These are phyloP conservation scores for Oncorhynchus masou DNA, from an alignment of 2,113 vertebrate species.

Conservation along the genomic window DNA sequence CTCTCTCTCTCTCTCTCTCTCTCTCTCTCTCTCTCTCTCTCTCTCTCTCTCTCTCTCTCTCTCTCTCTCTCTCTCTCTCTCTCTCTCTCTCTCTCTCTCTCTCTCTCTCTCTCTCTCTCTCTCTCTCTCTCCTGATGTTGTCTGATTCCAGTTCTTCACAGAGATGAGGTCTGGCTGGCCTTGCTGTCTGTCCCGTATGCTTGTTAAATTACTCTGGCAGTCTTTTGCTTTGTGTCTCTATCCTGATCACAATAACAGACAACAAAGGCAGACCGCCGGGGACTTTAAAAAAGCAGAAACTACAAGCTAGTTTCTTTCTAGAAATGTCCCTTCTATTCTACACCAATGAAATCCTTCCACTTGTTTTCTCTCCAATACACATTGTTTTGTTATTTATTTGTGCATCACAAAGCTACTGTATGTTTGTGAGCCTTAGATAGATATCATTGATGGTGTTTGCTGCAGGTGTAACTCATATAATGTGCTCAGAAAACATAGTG, in stretches of 20 bases:
- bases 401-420: conserved; percentile 7
- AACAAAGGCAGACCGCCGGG: not conserved
- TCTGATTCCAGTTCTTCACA: conserved; percentile 42
- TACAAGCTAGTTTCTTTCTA: too few species aligned
- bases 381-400: conserved; percentile 16
- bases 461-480: conserved; percentile 43
- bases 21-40: too few species aligned
- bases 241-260: too few species aligned
- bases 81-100: not conserved
- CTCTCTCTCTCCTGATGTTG: not conserved
- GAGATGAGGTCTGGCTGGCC: not conserved
- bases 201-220: conserved; percentile 42
- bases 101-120: conserved; percentile 32
- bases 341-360: too few species aligned
- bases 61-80: too few species aligned
- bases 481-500: conserved; percentile 41
- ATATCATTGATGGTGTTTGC: conserved; percentile 31
- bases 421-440: conserved; percentile 30
- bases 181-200: not conserved
- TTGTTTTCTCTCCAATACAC: not conserved
- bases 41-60: too few species aligned
- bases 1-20: too few species aligned
- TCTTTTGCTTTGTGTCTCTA: too few species aligned
- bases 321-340: too few species aligned
- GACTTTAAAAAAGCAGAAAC: not conserved